Percentiles rank a stretch among this genome's conserved stretches.
Evolutionary conservation across 1,140 invertebrate genomes (phyloP).

Genomic region (Neodiprion virginianus): DNA sequence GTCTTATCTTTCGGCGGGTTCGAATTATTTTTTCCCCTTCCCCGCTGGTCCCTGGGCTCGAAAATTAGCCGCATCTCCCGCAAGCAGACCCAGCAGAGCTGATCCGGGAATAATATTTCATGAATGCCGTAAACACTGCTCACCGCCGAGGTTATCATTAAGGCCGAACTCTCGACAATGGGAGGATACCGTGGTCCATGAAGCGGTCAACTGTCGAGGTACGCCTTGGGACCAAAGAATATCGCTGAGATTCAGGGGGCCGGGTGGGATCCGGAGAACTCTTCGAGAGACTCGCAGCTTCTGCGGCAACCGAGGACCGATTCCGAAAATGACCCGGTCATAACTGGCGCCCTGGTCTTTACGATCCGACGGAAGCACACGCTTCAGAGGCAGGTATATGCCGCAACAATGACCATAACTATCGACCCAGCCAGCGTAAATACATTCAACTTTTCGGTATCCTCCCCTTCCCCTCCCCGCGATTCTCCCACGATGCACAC

Average conservation of each 20-base stretch:
- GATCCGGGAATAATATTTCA: neutral
- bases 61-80: neutral
- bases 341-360: slow-evolving; percentile 50
- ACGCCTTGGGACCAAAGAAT: neutral
- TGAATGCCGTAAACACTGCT: neutral
- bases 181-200: neutral
- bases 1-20: neutral
- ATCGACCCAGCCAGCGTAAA: neutral
- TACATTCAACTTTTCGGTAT: neutral
- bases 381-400: slow-evolving; percentile 44
- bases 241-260: neutral
- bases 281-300: slow-evolving; percentile 29
- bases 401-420: slow-evolving; percentile 31
- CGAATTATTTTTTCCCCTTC: neutral
- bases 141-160: neutral
- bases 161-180: neutral
- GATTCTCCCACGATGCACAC: neutral
- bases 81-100: neutral
- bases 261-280: neutral
- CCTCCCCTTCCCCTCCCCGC: slow-evolving; percentile 31
- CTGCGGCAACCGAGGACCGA: slow-evolving; percentile 35
- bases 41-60: neutral
- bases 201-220: neutral
- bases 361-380: slow-evolving; percentile 49
- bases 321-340: slow-evolving; percentile 42